Percentiles rank a stretch among this genome's conserved stretches.
Evolutionary conservation across 2,113 vertebrate species (phyloP).

Genomic region (Neolamprologus cancellatus): DNA sequence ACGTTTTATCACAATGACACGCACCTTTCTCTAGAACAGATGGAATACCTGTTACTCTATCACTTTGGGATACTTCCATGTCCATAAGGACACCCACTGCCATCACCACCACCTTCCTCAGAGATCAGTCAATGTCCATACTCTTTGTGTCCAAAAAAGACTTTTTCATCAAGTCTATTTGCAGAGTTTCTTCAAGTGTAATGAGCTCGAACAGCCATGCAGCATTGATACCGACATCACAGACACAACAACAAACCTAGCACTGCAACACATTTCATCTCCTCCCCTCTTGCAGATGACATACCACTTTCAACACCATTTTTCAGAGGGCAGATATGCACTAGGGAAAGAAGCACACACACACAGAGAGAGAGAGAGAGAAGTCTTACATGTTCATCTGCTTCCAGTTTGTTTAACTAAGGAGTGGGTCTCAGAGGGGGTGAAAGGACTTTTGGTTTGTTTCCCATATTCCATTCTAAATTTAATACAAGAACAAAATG

Average conservation of each 20-base stretch:
- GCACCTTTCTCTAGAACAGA: neutral
- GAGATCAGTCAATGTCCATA: neutral
- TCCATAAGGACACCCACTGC: neutral
- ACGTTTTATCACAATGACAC: neutral
- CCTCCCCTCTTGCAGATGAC: neutral
- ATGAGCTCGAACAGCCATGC: conserved; percentile 49
- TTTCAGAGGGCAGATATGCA: neutral
- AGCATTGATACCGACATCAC: neutral
- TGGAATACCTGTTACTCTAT: neutral
- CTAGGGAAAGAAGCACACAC: neutral
- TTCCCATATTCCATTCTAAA: neutral
- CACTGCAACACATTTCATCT: neutral
- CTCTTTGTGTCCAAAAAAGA: neutral
- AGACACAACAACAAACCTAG: conserved; percentile 4
- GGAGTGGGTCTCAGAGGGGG: neutral
- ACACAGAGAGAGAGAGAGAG: neutral
- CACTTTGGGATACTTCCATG: neutral
- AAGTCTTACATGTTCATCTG: neutral
- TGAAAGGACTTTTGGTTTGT: neutral
- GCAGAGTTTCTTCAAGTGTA: conserved; percentile 38
- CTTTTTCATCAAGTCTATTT: conserved; percentile 42
- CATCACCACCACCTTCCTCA: neutral
- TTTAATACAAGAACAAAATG: neutral
- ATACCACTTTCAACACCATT: conserved; percentile 49
- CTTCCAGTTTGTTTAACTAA: neutral